Base-by-base conservation (phyloP, 2,113 vertebrate species). In the Saguinus imperator region DNA sequence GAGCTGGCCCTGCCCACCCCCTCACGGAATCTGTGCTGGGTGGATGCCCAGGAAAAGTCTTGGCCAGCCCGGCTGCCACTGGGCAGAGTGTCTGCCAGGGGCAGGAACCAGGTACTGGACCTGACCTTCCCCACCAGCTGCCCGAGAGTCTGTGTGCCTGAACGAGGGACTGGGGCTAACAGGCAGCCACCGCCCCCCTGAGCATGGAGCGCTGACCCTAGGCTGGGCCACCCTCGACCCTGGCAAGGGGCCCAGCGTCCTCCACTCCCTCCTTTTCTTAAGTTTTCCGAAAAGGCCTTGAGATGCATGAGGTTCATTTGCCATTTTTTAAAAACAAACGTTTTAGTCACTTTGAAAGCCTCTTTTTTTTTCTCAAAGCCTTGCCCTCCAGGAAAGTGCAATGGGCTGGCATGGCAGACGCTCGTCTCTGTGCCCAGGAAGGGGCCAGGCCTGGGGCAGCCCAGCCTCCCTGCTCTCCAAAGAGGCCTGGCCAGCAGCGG, bases 241-340 rank as follows among this genome's bases (percentile, higher is more conserved):
- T 6, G 61, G 61, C 61, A 29, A 75, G 40, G 58, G 21, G 32
- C 29, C 93, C 1, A 13, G 83, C 17, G 25, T 13, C 32, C 29
- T 12, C 25, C 4, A n/a, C 1, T 4, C 16, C 37, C 1, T 1
- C 25, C 37, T 75, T 75, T 43, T 68, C 81, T 89, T 25, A 23
- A 85, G 64, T n/a, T 43, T 32, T 40, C 5, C 35, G 27, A 8
- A 82, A 40, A 55, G 72, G 35, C 45, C 57, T 32, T 7, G 16
- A 27, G 72, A 17, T 8, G 13, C 23, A 8, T 1, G 2, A 14
- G 3, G 18, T 0, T 20, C 9, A 0, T 32, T 40, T 75, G 12
- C 40, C 43, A 20, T 27, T n/a, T 86, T 73, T 11, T 16, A 73
- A 50, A 48, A 13, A 2, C 1, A 9, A 76, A 1, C 7, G 0